phyloP scores from a whole-genome alignment of 2,113 vertebrate species.

The Galbula dea region DNA sequence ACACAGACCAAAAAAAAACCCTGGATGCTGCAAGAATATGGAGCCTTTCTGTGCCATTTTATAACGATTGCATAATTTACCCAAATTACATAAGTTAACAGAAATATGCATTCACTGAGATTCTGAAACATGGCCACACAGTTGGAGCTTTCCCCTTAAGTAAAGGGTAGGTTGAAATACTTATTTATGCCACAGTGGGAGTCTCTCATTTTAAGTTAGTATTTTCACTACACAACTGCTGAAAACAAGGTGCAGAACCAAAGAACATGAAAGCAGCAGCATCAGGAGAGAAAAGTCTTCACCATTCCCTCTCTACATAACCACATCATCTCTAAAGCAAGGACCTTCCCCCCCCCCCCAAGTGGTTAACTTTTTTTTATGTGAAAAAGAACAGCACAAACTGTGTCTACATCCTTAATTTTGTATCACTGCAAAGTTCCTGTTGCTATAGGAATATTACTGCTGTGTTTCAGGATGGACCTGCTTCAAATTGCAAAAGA shows the following conservation, averaged over 20 bases:
- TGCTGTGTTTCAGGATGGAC: not conserved
- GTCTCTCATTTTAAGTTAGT: not conserved
- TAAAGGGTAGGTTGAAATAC: not conserved
- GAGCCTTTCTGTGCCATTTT: not conserved
- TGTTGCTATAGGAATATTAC: not conserved
- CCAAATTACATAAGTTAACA: not conserved
- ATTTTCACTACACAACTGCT: not conserved
- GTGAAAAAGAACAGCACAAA: not conserved
- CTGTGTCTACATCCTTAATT: not conserved
- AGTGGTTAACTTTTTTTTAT: not conserved
- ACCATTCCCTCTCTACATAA: not conserved
- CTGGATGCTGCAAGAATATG: not conserved
- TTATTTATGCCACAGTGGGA: not conserved
- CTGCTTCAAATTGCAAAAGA: not conserved
- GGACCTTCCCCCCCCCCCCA: too few relatives aligned
- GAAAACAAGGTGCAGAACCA: not conserved
- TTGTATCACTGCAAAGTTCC: not conserved
- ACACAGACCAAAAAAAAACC: not conserved
- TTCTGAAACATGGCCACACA: not conserved
- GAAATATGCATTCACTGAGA: not conserved
- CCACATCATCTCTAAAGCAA: not conserved
- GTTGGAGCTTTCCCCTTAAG: not conserved
- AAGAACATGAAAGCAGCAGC: not conserved
- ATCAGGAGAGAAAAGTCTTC: conserved; percentile 7
- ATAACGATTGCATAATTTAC: conserved; percentile 2